Evolutionary conservation across 2,797 vertebrate genomes (phyloP), one percentile per base, ranked within the genome.

Genomic region (Lophius americanus): DNA sequence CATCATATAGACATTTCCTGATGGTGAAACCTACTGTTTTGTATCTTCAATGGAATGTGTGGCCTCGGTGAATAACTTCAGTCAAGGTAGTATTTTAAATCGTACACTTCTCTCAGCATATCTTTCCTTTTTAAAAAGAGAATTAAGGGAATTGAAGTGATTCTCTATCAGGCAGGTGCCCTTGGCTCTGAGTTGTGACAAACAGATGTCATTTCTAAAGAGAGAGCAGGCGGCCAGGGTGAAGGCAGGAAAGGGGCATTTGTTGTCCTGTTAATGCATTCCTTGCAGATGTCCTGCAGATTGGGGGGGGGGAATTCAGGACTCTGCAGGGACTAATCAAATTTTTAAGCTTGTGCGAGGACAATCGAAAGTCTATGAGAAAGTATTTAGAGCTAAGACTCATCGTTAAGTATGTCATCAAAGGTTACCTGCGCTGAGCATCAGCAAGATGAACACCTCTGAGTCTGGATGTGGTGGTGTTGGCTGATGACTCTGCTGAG

Each of bases 181-280:
- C 83, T 89, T 89, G 81, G 63, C 14, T 78, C 35, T 76, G 82
- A 76, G 62, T 62, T 59, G 64, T 68, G 46, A n/a, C 54, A 61
- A 83, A 63, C 75, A 64, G 58, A 61, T 66, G 57, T 50, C 73
- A 54, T 78, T 64, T 47, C 63, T 78, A 67, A 44, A 65, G 54
- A 70, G 55, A 59, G 70, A 53, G 53, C 50, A 53, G 58, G 70
- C 23, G 2, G 62, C 64, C 73, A 50, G 60, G 56, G 60, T 73
- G 37, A 52, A 73, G 76, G 81, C 79, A 72, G 60, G 70, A 55
- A 83, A 46, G 39, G 2, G 12, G 5, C 44, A 46, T 46, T 8
- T 46, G 44, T 46, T 46, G 11, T 46, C 12, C 44, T 46, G 12
- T 12, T 12, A 12, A 11, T 4, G 7, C 10, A 3, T 9, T 9